These are phyloP conservation scores for Dendrolimus houi DNA, from an alignment of 2,888 invertebrate species.

Conservation along the genomic window DNA sequence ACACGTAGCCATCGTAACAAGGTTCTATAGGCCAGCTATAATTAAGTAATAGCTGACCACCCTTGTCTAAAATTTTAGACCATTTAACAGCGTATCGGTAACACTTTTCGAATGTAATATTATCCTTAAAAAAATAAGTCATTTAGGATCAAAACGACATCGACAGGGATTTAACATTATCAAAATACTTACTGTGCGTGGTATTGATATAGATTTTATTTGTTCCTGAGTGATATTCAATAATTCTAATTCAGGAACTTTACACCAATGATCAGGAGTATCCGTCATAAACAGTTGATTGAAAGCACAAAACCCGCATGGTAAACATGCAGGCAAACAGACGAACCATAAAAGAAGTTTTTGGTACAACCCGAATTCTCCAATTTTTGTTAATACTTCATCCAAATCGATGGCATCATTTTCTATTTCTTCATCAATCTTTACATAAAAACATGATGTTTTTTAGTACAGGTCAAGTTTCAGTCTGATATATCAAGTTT, in stretches of 20 bases:
- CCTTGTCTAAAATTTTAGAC: constrained; percentile 67
- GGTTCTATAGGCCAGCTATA: constrained; percentile 81
- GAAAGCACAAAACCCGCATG: constrained; percentile 94
- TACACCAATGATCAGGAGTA: constrained; percentile 91
- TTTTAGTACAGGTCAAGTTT: too few species aligned
- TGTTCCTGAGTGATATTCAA: constrained; percentile 72
- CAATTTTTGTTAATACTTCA: constrained; percentile 88
- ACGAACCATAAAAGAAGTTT: constrained; percentile 90
- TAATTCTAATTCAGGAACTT: constrained; percentile 79
- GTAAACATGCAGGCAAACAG: constrained; percentile 91
- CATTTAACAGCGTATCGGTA: constrained; percentile 84
- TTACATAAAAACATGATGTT: constrained; percentile 13
- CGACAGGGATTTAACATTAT: neutral
- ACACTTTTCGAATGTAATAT: constrained; percentile 81
- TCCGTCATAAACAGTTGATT: constrained; percentile 96
- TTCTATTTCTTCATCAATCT: constrained; percentile 38
- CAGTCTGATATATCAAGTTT: too few species aligned
- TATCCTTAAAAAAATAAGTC: constrained; percentile 35
- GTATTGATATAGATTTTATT: constrained; percentile 81
- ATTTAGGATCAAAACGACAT: neutral
- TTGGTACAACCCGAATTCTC: constrained; percentile 93
- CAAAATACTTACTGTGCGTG: constrained; percentile 57
- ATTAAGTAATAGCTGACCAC: constrained; percentile 35
- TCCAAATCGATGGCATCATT: constrained; percentile 83
- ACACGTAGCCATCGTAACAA: constrained; percentile 88